Evolutionary conservation across 2,113 vertebrate genomes (phyloP), one percentile per base, ranked within the genome.

Genomic region (Myocastor coypus): DNA sequence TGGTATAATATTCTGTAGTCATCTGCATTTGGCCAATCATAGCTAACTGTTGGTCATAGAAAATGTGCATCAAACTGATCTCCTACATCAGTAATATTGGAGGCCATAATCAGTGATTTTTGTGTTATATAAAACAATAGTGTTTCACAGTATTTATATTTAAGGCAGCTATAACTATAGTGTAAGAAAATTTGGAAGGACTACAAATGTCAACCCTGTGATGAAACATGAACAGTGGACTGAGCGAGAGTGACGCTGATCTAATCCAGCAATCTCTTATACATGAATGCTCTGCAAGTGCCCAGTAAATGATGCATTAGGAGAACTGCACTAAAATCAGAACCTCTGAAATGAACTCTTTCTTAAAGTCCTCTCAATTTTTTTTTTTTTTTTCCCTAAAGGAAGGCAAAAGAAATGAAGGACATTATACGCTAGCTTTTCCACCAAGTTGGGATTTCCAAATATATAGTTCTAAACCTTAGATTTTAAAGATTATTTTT

Each of bases 121-220:
- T 95, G 96, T 93, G 96, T 96, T 96, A 69, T 77, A 59, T 61
- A 22, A 94, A 97, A 95, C 50, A 96, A 80, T 81, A 78, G 78
- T 80, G 50, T 97, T 96, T 92, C 92, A 95, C 52, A 95, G 91
- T 94, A 69, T 77, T 97, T 97, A 86, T 97, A 82, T 96, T 97
- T 93, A 96, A 98, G 96, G 97, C 96, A 98, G 93, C 97, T 98
- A 91, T 26, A 3, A 97, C 64, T 87, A 95, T 61, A 97, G 81
- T 91, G 34, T 88, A 92, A 91, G 87, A 68, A 34, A 66, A 16
- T 81, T 55, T 84, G 92, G 91, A 95, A 96, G 55, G 97, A 95
- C 73, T 88, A 82, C 91, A 89, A 69, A 71, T 97, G 81, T 83
- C 78, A 93, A 95, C 94, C 97, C 90, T 61, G 83, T 55, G 81